A percentile compares a stretch with the other conserved stretches of the same genome.
phyloP scores from a whole-genome alignment of 2,888 invertebrate genomes.

The Polietes domitor region DNA sequence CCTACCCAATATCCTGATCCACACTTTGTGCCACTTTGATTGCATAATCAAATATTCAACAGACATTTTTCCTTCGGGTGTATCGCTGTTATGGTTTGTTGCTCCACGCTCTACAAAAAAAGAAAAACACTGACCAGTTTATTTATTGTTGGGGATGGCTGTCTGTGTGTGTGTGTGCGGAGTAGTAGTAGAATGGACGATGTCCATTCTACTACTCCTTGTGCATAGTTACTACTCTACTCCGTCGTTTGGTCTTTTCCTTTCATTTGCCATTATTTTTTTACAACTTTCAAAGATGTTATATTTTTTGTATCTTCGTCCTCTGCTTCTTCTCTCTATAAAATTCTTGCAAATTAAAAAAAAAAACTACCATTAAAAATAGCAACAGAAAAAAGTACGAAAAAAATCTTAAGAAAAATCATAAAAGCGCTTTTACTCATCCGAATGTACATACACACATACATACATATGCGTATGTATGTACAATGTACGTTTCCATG shows the following conservation, averaged over 20 bases:
- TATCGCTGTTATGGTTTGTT: neutral
- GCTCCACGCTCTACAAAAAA: neutral
- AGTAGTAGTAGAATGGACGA: too few relatives aligned
- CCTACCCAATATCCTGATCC: too few relatives aligned
- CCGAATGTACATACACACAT: neutral
- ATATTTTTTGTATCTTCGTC: neutral
- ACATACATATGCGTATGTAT: neutral
- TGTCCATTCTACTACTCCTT: neutral
- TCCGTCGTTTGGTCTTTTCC: neutral
- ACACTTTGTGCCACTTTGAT: too few relatives aligned
- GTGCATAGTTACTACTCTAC: neutral
- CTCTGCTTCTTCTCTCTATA: neutral
- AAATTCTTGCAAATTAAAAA: conserved; percentile 1
- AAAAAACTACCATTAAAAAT: neutral
- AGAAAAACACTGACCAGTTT: neutral
- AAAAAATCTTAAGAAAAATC: conserved; percentile 5
- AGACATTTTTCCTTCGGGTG: neutral
- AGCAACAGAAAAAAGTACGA: neutral
- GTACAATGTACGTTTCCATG: too few relatives aligned
- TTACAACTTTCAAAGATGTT: conserved; percentile 9
- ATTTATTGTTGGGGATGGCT: neutral
- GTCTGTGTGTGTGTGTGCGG: too few relatives aligned
- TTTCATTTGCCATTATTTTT: conserved; percentile 7
- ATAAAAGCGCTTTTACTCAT: neutral
- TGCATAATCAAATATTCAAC: too few relatives aligned